A percentile compares a stretch with the other conserved stretches of the same genome.
Evolutionary conservation across 2,888 invertebrate genomes (phyloP).

Genomic region (Gastrophysa polygoni): DNA sequence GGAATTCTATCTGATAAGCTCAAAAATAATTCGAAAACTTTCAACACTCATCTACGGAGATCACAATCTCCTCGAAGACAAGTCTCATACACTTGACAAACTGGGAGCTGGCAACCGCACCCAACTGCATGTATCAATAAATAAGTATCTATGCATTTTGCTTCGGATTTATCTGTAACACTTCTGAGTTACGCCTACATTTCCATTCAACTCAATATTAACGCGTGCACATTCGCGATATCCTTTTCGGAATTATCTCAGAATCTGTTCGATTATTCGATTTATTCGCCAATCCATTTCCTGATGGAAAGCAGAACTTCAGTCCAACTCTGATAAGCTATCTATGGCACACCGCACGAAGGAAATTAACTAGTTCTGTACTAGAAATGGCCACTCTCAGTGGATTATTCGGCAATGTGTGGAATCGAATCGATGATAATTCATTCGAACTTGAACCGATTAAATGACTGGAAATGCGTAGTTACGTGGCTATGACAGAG

Average conservation of each 20-base stretch:
- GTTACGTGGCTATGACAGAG: too few species aligned
- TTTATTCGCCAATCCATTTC: constrained; percentile 20
- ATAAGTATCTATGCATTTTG: constrained; percentile 37
- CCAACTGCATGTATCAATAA: constrained; percentile 38
- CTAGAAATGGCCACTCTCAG: too few species aligned
- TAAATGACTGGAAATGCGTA: too few species aligned
- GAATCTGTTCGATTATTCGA: constrained; percentile 29
- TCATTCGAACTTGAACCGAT: too few species aligned
- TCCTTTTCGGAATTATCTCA: constrained; percentile 25
- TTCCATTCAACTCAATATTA: constrained; percentile 32
- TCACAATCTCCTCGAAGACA: not conserved
- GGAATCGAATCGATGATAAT: too few species aligned
- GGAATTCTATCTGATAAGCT: too few species aligned
- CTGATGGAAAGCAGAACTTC: constrained; percentile 8
- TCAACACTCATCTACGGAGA: not conserved
- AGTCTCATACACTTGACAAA: constrained; percentile 37
- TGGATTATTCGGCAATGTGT: too few species aligned
- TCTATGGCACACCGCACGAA: not conserved
- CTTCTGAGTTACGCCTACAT: constrained; percentile 37
- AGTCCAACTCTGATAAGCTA: not conserved
- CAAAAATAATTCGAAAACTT: too few species aligned
- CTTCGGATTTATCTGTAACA: constrained; percentile 37
- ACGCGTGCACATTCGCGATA: constrained; percentile 29
- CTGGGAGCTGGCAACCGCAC: constrained; percentile 39
- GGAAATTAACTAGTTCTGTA: too few species aligned